A percentile compares a stretch with the other conserved stretches of the same genome.
Conservation (phyloP, 2,113 vertebrate species). For the Uropsilus gracilis region DNA sequence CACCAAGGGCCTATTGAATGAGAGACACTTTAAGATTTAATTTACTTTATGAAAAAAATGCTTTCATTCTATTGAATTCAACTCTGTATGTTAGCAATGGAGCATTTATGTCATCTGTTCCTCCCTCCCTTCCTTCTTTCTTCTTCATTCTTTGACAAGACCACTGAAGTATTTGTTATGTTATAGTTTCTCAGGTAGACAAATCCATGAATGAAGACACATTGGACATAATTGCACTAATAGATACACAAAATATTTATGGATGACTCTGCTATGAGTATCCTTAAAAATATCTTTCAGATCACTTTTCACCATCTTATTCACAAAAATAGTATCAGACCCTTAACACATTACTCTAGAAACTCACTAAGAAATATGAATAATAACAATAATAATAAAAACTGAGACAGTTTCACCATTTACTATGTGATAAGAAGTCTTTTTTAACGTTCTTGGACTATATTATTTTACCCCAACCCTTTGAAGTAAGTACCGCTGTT, state of each 20-base stretch:
- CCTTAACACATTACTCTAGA: slow-evolving; percentile 19
- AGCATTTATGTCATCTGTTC: neutral
- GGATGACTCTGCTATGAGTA: neutral
- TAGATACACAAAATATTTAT: slow-evolving; percentile 35
- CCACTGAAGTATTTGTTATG: neutral
- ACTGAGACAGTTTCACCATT: neutral
- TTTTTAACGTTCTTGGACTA: neutral
- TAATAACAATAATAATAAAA: slow-evolving; percentile 2
- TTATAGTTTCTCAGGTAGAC: neutral
- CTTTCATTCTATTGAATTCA: slow-evolving; percentile 21
- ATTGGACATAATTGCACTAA: neutral
- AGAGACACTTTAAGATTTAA: slow-evolving; percentile 41
- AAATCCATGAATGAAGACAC: slow-evolving; percentile 31
- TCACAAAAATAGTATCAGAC: neutral
- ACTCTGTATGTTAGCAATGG: neutral
- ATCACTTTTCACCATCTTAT: too few species aligned
- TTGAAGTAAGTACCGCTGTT: too few species aligned
- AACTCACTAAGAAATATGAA: slow-evolving; percentile 25
- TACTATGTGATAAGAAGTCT: neutral
- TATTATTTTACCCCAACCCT: neutral
- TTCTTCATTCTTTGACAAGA: slow-evolving; percentile 4
- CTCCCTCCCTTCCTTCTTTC: neutral
- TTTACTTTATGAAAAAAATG: slow-evolving; percentile 28
- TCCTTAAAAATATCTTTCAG: too few species aligned
- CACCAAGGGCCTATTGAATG: neutral